Conservation (phyloP, 2,797 vertebrate genomes). For the Enteromius mattozi region DNA sequence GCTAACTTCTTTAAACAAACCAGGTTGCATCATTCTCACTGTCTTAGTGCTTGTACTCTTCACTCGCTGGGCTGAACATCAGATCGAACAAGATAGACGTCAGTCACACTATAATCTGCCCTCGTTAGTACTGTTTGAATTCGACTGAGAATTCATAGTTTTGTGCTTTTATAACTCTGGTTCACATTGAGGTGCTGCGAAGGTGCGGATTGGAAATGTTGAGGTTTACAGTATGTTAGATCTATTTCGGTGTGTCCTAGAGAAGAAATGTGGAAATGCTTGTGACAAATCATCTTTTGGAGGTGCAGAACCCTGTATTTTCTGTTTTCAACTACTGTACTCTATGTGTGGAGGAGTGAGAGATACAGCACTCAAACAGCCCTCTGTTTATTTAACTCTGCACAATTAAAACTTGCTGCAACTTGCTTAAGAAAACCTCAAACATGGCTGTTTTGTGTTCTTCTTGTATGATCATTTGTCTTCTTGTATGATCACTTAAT, state of each 20-base stretch:
- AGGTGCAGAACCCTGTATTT: conserved; percentile 61
- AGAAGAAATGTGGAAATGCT: conserved; percentile 64
- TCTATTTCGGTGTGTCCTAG: conserved; percentile 44
- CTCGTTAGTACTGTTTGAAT: conserved; percentile 2
- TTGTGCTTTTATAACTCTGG: not conserved
- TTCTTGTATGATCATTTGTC: not conserved
- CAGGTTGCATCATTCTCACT: conserved; percentile 30
- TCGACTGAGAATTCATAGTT: conserved; percentile 1
- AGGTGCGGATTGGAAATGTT: conserved; percentile 22
- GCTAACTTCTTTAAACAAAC: conserved; percentile 41
- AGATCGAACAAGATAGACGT: conserved; percentile 21
- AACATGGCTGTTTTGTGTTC: not conserved
- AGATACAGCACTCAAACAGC: conserved; percentile 71
- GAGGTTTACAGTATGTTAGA: conserved; percentile 54
- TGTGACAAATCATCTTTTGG: conserved; percentile 66
- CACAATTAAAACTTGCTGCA: conserved; percentile 80
- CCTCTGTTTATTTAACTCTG: conserved; percentile 76
- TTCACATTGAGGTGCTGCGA: not conserved
- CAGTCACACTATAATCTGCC: conserved; percentile 13
- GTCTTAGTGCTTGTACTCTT: conserved; percentile 32
- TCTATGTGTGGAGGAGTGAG: conserved; percentile 65
- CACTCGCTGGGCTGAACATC: not conserved
- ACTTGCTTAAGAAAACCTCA: conserved; percentile 72
- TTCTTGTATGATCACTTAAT: not conserved
- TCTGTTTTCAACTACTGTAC: conserved; percentile 67